Base-by-base conservation (phyloP, 2,113 vertebrate genomes). In the Acinonyx jubatus region DNA sequence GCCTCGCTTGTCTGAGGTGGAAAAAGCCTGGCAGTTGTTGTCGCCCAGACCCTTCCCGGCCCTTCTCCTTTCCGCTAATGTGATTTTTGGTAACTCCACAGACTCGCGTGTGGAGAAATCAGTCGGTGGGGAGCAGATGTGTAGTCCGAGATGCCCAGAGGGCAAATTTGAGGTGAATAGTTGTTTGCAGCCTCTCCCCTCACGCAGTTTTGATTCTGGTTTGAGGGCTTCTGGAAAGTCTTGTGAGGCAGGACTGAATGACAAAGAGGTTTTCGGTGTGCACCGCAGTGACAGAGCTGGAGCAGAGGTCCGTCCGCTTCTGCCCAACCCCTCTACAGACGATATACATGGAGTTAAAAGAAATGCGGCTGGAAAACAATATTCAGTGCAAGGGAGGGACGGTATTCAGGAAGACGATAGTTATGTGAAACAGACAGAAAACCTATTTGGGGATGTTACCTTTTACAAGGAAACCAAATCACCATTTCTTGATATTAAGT, bases 1-100 rank as follows among this genome's bases (percentile, higher is more conserved):
- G 89, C 95, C 96, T 41, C 84, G 94, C 29, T 27, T 94, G 96
- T 90, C 96, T 33, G 98, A 96, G 88, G 84, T 4, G 65, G 98
- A 89, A 5, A 95, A 87, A 38, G 45, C 0, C 23, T 85, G 97
- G 97, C 69, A 92, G 79, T 15, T 66, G 89, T 1, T 73, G 81
- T 1, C 89, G 7, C 93, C 69, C 61, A 55, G 96, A 4, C 90
- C 96, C 71, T 33, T 94, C 84, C 1, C 7, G 19, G 50, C 23
- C 25, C 38, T 27, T 15, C 71, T 83, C 0, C 6, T 93, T 3
- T 55, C 84, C 1, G 11, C 25, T 1, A 19, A n/a, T 1, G 78
- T 7, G 19, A 1, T n/a, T 36, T 92, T 71, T 16, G 73, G 5
- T 0, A 7, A 12, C 23, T 8, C 68, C 66, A 1, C 79, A 8